Base-by-base conservation (phyloP, 2,113 vertebrate species). In the Symphodus melops region DNA sequence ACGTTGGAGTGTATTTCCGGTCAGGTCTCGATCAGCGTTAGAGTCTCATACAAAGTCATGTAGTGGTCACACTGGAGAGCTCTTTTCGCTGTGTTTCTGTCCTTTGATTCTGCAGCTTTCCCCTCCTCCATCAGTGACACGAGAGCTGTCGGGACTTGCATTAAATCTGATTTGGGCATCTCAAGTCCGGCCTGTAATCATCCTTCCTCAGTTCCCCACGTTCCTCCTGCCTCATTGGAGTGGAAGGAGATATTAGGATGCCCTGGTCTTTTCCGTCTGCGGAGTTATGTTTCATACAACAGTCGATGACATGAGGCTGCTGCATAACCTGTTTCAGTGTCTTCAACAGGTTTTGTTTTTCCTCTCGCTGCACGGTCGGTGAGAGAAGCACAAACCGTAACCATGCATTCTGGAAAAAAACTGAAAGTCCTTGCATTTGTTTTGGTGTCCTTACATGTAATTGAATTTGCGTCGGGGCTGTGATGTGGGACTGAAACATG, bases 131-230 rank as follows among this genome's bases (percentile, higher is more conserved):
- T 42, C 54, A 52, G n/a, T 23, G 36, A 67, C 60, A 37, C 0
- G 3, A 68, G 72, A 79, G 53, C 66, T 66, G 72, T 68, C 78
- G 39, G 56, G 61, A 82, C 72, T 61, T 39, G 80, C 25, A 3
- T 53, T 44, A 16, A 36, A 76, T 84, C 81, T 54, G 68, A 65
- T 76, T 61, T 49, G 54, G 48, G 48, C 63, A 42, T 76, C 56
- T 63, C 33, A 28, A 53, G 48, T 82, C 60, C 44, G 6, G 54
- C 51, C 61, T 52, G 25, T n/a, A 39, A 44, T 61, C 21, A 0
- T 72, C 52, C 54, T 20, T 42, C 55, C 58, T 57, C 53, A 39
- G 39, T 80, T 73, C 74, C 48, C 78, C 13, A 25, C 72, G 76
- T 82, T 79, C 75, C 66, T 79, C 19, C 21, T 59, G 36, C 36